Evolutionary conservation across 2,888 invertebrate genomes (phyloP).

Genomic region (Drosophila picticornis): DNA sequence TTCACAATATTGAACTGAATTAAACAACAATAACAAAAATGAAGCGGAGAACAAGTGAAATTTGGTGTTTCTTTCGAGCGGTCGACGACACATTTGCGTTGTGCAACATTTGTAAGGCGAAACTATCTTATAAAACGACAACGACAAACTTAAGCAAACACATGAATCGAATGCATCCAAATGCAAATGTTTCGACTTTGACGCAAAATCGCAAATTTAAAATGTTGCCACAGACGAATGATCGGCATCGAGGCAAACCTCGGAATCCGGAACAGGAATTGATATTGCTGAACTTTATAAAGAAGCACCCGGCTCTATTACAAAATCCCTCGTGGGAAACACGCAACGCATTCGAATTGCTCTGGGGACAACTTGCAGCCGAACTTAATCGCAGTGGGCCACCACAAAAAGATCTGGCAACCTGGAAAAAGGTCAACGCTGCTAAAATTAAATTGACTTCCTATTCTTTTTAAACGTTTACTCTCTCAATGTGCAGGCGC

Average conservation of each 20-base stretch:
- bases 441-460: neutral
- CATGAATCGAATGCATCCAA: conserved; percentile 69
- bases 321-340: conserved; percentile 69
- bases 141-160: conserved; percentile 70
- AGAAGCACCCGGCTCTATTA: conserved; percentile 58
- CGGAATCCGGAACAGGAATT: conserved; percentile 62
- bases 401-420: conserved; percentile 61
- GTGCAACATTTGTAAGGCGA: conserved; percentile 69
- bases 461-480: neutral
- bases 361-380: conserved; percentile 61
- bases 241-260: conserved; percentile 64
- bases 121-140: conserved; percentile 68
- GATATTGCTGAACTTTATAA: conserved; percentile 60
- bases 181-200: conserved; percentile 29
- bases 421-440: conserved; percentile 63
- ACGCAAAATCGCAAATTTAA: conserved; percentile 53
- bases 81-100: conserved; percentile 67
- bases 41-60: conserved; percentile 70
- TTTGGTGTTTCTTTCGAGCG: conserved; percentile 67
- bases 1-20: conserved; percentile 26
- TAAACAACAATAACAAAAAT: conserved; percentile 44
- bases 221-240: conserved; percentile 31
- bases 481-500: conserved; percentile 35
- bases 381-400: conserved; percentile 59
- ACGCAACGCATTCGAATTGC: conserved; percentile 48